Conservation (phyloP, 2,888 invertebrate genomes). For the Cheilosia soror region DNA sequence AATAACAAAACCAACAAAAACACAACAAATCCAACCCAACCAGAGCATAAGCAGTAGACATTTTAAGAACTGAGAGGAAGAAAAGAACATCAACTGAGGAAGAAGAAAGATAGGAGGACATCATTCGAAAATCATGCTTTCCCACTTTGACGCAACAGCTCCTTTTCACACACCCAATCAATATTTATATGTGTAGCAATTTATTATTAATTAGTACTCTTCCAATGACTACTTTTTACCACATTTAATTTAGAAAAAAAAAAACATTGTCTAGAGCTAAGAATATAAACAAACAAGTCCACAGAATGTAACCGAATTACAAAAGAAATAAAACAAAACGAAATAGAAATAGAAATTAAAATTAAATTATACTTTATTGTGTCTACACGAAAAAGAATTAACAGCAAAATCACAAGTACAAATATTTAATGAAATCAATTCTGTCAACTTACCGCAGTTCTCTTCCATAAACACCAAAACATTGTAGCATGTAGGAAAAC, state of each 20-base stretch:
- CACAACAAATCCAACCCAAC: conserved; percentile 39
- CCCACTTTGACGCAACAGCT: conserved; percentile 8
- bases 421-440: conserved; percentile 47
- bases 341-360: conserved; percentile 31
- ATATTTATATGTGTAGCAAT: conserved; percentile 31
- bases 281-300: conserved; percentile 45
- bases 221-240: conserved; percentile 45
- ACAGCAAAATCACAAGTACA: conserved; percentile 72
- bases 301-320: conserved; percentile 68
- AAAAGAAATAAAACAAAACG: conserved; percentile 33
- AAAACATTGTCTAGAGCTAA: conserved; percentile 50
- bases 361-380: conserved; percentile 2
- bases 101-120: conserved; percentile 17
- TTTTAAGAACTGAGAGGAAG: conserved; percentile 30
- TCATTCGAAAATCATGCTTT: conserved; percentile 16
- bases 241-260: conserved; percentile 42
- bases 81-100: conserved; percentile 16
- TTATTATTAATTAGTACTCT: neutral
- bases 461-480: conserved; percentile 25
- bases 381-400: conserved; percentile 31
- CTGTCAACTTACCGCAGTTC: neutral
- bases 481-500: conserved; percentile 5
- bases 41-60: conserved; percentile 66
- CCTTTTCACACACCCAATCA: conserved; percentile 25
- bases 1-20: conserved; percentile 37